phyloP scores from a whole-genome alignment of 2,113 vertebrate species.

The Pao palembangensis region DNA sequence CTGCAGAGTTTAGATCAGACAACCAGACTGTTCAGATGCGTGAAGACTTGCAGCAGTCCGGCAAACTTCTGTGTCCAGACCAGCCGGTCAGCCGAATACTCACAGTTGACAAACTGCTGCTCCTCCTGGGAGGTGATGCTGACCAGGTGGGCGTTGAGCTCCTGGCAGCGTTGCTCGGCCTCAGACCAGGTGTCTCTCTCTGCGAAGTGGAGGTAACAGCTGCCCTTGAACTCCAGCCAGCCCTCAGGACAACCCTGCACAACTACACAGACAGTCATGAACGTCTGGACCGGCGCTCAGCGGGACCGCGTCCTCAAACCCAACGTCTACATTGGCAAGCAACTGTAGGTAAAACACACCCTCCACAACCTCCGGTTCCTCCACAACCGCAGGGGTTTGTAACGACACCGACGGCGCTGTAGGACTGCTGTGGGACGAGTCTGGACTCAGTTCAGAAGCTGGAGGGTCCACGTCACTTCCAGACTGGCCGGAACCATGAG shows the following conservation, averaged over 20 bases:
- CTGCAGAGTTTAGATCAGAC: constrained; percentile 59
- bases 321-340: not conserved
- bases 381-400: constrained; percentile 50
- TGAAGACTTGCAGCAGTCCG: not conserved
- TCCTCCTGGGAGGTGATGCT: constrained; percentile 89
- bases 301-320: not conserved
- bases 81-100: constrained; percentile 61
- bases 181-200: constrained; percentile 86
- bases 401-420: constrained; percentile 60
- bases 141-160: constrained; percentile 86
- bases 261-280: constrained; percentile 60
- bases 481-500: constrained; percentile 10
- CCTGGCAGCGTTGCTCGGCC: constrained; percentile 84
- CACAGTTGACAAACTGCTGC: constrained; percentile 91
- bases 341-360: constrained; percentile 47
- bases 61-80: not conserved
- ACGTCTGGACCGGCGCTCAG: not conserved
- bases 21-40: not conserved
- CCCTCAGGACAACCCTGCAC: constrained; percentile 82
- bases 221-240: constrained; percentile 90
- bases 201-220: constrained; percentile 87
- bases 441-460: constrained; percentile 28
- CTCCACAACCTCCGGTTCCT: constrained; percentile 48
- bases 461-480: constrained; percentile 40
- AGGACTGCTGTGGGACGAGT: constrained; percentile 28